These are phyloP conservation scores for Zenarchopterus dispar DNA, from an alignment of 2,797 vertebrate genomes.

Conservation along the genomic window DNA sequence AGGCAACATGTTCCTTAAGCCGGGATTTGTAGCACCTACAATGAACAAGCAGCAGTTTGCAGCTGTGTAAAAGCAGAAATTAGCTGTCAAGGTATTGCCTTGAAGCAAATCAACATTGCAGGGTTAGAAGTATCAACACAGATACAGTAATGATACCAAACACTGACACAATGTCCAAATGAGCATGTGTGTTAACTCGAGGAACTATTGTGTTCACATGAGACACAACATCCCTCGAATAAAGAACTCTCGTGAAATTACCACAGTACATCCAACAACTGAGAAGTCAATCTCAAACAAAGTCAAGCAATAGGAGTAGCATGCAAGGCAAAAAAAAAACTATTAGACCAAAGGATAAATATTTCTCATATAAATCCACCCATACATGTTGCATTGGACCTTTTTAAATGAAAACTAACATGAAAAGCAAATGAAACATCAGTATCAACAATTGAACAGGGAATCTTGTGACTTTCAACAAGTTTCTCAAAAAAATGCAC, in stretches of 20 bases:
- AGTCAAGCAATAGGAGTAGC: neutral
- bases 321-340: constrained; percentile 9
- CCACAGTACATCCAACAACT: constrained; percentile 13
- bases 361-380: constrained; percentile 15
- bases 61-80: constrained; percentile 12
- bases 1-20: constrained; percentile 27
- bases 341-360: constrained; percentile 20
- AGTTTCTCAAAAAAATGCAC: neutral
- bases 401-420: constrained; percentile 12
- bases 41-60: neutral
- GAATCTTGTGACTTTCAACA: constrained; percentile 1
- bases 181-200: too few relatives aligned
- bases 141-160: neutral
- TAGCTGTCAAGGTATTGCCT: constrained; percentile 5
- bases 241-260: constrained; percentile 22
- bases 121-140: neutral
- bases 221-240: too few relatives aligned
- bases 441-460: constrained; percentile 22
- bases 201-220: too few relatives aligned
- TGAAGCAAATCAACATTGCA: constrained; percentile 4
- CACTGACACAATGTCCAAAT: neutral
- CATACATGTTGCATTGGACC: constrained; percentile 10
- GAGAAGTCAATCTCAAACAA: constrained; percentile 22
- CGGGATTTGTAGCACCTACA: constrained; percentile 1
- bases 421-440: neutral